These are phyloP conservation scores for Sminthurinus aureus DNA, from an alignment of 2,888 invertebrate species.

Conservation along the genomic window DNA sequence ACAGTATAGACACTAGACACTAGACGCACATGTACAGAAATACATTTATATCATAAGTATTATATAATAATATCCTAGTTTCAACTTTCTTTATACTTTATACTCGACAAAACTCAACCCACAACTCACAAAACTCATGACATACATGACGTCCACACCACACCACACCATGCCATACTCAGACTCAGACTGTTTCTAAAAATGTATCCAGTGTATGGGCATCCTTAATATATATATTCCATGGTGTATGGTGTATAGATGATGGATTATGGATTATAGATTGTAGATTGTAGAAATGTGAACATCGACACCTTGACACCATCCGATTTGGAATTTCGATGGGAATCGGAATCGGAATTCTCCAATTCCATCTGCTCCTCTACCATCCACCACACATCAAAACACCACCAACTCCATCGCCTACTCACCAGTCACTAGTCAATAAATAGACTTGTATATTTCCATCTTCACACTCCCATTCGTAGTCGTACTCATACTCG, in stretches of 20 bases:
- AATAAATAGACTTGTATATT: no score
- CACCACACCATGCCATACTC: not conserved
- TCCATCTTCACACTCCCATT: no score
- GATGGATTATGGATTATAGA: not conserved
- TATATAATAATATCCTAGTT: not conserved
- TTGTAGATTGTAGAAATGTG: not conserved
- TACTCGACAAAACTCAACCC: not conserved
- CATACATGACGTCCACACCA: slow-evolving; percentile 13
- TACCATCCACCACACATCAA: not conserved
- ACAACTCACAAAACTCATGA: not conserved
- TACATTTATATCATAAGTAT: no score
- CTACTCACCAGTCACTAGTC: no score
- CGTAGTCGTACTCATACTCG: no score
- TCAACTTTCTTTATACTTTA: not conserved
- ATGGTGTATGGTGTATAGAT: not conserved
- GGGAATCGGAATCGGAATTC: not conserved
- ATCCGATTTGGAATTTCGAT: not conserved
- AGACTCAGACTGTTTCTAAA: not conserved
- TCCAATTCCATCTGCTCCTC: not conserved
- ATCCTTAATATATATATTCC: no score
- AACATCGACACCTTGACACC: not conserved
- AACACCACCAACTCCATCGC: not conserved
- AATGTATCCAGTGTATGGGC: no score
- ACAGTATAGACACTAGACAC: not conserved
- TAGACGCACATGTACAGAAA: not conserved